Percentiles rank a stretch among this genome's conserved stretches.
These are phyloP conservation scores for Drosophila multiciliata DNA, from an alignment of 2,888 invertebrate species.

Conservation along the genomic window DNA sequence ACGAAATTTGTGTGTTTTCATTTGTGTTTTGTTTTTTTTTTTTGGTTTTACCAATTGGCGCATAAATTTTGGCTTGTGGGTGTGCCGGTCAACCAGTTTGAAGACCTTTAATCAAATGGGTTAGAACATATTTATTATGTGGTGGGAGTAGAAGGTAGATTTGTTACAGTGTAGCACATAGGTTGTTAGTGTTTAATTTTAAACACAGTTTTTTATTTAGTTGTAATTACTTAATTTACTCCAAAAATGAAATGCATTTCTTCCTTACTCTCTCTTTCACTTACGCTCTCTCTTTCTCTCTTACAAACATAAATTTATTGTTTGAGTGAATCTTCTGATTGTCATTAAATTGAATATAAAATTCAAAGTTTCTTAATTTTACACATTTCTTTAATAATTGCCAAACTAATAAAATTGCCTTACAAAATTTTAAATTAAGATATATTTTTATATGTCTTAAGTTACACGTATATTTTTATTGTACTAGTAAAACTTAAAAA, in stretches of 20 bases:
- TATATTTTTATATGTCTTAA: background rate
- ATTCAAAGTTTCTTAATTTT: background rate
- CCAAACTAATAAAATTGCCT: too few species aligned
- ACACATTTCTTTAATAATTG: background rate
- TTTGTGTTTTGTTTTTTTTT: conserved; percentile 3
- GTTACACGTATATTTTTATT: too few species aligned
- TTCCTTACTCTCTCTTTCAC: background rate
- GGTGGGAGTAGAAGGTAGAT: background rate
- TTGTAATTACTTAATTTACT: background rate
- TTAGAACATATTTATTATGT: conserved; percentile 6
- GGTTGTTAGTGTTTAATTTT: background rate
- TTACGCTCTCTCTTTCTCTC: background rate
- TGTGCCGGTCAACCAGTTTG: conserved; percentile 37
- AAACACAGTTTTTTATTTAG: background rate
- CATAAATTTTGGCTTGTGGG: conserved; percentile 60
- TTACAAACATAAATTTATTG: background rate
- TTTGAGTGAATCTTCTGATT: rapidly evolving
- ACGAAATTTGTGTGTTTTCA: conserved; percentile 46
- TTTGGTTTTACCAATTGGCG: conserved; percentile 45
- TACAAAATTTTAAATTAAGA: background rate
- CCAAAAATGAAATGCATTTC: background rate
- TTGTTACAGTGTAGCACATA: background rate
- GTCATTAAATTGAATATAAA: background rate
- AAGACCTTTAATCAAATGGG: conserved; percentile 21
- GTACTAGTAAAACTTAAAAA: too few species aligned